Evolutionary conservation across 2,797 vertebrate genomes (phyloP).

Genomic region (Melanotaenia parkinsoni): DNA sequence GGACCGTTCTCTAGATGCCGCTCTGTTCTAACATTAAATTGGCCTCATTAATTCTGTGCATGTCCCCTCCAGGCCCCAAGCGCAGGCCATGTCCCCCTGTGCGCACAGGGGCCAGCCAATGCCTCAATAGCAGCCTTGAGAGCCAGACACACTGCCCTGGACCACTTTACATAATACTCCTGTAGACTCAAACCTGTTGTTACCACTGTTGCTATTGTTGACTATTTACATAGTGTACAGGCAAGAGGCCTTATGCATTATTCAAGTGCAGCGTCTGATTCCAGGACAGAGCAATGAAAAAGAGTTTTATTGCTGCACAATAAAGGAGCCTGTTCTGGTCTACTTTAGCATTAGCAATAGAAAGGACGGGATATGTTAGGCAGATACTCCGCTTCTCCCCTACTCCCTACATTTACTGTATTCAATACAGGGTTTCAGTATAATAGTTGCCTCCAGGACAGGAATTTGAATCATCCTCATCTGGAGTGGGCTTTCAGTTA

Average conservation of each 20-base stretch:
- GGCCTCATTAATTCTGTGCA: constrained; percentile 77
- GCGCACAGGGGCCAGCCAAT: constrained; percentile 52
- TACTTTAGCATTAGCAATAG: constrained; percentile 74
- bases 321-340: constrained; percentile 74
- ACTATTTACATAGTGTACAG: constrained; percentile 85
- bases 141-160: constrained; percentile 66
- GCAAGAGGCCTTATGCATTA: constrained; percentile 83
- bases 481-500: constrained; percentile 52
- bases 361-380: constrained; percentile 68
- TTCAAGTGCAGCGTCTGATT: constrained; percentile 82
- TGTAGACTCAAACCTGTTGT: constrained; percentile 77
- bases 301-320: constrained; percentile 79
- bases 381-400: constrained; percentile 66
- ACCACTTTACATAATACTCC: constrained; percentile 80
- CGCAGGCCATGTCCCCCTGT: constrained; percentile 49
- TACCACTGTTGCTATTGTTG: constrained; percentile 78
- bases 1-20: constrained; percentile 69
- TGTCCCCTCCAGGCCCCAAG: constrained; percentile 62
- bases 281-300: constrained; percentile 76
- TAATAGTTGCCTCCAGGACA: constrained; percentile 66
- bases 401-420: constrained; percentile 78
- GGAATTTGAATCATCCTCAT: constrained; percentile 72
- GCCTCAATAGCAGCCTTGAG: constrained; percentile 72
- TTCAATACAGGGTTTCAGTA: constrained; percentile 79
- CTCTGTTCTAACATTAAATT: constrained; percentile 72